Evolutionary conservation across 2,113 vertebrate genomes (phyloP).

Genomic region (Carassius gibelio): DNA sequence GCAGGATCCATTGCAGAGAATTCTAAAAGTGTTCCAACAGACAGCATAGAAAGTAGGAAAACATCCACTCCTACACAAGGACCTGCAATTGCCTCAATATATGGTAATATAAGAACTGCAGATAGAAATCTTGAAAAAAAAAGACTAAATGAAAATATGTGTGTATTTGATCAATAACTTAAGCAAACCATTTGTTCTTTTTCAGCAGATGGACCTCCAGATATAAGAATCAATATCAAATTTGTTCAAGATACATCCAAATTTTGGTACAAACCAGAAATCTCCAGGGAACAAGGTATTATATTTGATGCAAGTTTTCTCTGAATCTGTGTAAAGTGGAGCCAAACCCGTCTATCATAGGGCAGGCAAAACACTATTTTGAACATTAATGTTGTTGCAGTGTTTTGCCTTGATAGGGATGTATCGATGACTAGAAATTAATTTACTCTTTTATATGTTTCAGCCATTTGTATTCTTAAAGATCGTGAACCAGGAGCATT

Average conservation of each 20-base stretch:
- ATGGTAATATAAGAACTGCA: slow-evolving; percentile 71
- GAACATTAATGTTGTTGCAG: not conserved
- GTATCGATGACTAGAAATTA: not conserved
- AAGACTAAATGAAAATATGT: not conserved
- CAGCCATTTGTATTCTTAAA: slow-evolving; percentile 90
- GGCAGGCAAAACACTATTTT: not conserved
- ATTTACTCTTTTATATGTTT: not conserved
- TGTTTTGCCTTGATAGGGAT: not conserved
- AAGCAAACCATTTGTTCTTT: slow-evolving; percentile 9
- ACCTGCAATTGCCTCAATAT: slow-evolving; percentile 88
- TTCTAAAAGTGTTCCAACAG: slow-evolving; percentile 77
- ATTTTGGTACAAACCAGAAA: slow-evolving; percentile 98
- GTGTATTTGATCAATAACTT: not conserved
- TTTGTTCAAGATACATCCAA: slow-evolving; percentile 98
- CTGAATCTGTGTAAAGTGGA: not conserved
- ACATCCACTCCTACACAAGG: slow-evolving; percentile 73
- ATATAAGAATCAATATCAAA: slow-evolving; percentile 93
- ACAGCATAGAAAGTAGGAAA: slow-evolving; percentile 82
- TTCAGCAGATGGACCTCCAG: slow-evolving; percentile 85
- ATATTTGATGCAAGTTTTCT: not conserved
- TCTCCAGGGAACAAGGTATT: slow-evolving; percentile 94
- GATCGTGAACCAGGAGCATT: slow-evolving; percentile 94
- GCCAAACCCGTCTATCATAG: not conserved
- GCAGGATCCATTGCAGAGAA: slow-evolving; percentile 84
- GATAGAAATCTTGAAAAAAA: not conserved